Conservation (phyloP, 2,888 invertebrate species). For the Tiliacea citrago region DNA sequence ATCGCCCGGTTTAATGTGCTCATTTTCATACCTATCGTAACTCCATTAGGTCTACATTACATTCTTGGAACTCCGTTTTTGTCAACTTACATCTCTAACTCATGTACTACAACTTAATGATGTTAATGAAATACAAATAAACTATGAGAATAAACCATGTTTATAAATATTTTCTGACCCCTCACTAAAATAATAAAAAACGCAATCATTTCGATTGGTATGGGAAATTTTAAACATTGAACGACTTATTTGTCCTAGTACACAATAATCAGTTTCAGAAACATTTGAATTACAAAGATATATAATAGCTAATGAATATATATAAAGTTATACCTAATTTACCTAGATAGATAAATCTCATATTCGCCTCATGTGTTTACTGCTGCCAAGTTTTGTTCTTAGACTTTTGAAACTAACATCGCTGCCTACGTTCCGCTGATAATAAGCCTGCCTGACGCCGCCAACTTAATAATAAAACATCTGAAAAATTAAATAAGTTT, state of each 20-base stretch:
- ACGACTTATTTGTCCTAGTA: slow-evolving; percentile 57
- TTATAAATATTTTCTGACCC: slow-evolving; percentile 60
- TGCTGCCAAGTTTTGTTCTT: slow-evolving; percentile 65
- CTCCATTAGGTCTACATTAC: slow-evolving; percentile 47
- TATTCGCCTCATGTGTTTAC: slow-evolving; percentile 65
- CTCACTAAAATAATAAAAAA: slow-evolving; percentile 49
- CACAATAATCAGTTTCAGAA: slow-evolving; percentile 54
- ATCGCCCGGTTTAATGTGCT: slow-evolving; percentile 70
- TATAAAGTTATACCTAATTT: slow-evolving; percentile 65
- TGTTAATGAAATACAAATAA: slow-evolving; percentile 56
- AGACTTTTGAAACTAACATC: slow-evolving; percentile 69
- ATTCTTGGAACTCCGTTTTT: slow-evolving; percentile 64
- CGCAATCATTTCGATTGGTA: slow-evolving; percentile 40
- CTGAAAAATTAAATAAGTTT: slow-evolving; percentile 82
- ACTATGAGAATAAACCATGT: slow-evolving; percentile 43
- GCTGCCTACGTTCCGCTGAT: slow-evolving; percentile 70
- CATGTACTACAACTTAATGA: slow-evolving; percentile 55
- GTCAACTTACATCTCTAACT: slow-evolving; percentile 57
- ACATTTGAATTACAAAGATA: slow-evolving; percentile 63
- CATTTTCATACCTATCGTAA: slow-evolving; percentile 51
- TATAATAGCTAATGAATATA: slow-evolving; percentile 65
- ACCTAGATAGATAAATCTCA: slow-evolving; percentile 60
- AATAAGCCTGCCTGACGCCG: slow-evolving; percentile 77
- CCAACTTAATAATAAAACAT: slow-evolving; percentile 78
- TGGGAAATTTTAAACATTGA: slow-evolving; percentile 54